Evolutionary conservation across 2,113 vertebrate genomes (phyloP).

Genomic region (Vanacampus margaritifer): DNA sequence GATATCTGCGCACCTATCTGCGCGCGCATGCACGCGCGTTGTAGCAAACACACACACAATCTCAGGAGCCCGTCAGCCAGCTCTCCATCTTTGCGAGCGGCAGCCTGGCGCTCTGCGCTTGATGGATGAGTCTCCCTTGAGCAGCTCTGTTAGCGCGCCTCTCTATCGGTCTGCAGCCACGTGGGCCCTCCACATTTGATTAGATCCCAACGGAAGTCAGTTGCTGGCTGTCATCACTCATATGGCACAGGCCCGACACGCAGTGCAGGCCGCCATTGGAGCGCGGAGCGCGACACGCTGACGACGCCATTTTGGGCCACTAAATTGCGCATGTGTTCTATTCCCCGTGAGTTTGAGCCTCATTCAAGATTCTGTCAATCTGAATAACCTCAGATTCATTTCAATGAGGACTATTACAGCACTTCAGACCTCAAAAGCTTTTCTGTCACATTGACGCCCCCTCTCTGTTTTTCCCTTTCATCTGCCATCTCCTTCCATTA

Average conservation of each 20-base stretch:
- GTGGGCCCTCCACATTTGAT: constrained; percentile 70
- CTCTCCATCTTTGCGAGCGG: constrained; percentile 64
- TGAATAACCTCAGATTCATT: constrained; percentile 48
- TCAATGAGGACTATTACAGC: constrained; percentile 44
- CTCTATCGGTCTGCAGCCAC: constrained; percentile 65
- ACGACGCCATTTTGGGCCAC: constrained; percentile 57
- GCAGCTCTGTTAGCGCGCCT: constrained; percentile 70
- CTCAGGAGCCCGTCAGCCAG: constrained; percentile 52
- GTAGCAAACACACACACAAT: constrained; percentile 15
- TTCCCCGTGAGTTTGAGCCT: constrained; percentile 36
- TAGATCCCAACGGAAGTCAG: constrained; percentile 70
- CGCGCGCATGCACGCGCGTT: constrained; percentile 13
- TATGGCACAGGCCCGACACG: constrained; percentile 46
- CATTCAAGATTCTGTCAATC: constrained; percentile 50
- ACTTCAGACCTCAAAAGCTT: constrained; percentile 45
- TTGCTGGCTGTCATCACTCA: constrained; percentile 68
- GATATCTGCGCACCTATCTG: constrained; percentile 34
- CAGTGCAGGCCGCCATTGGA: constrained; percentile 47
- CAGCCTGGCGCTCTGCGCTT: constrained; percentile 58
- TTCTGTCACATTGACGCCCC: constrained; percentile 24
- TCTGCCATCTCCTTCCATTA: constrained; percentile 45
- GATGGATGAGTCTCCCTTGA: constrained; percentile 71
- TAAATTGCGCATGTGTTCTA: constrained; percentile 44
- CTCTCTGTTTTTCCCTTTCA: constrained; percentile 20
- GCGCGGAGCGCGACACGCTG: constrained; percentile 40